Evolutionary conservation across 2,888 invertebrate species (phyloP).

Genomic region (Apamea sordens): DNA sequence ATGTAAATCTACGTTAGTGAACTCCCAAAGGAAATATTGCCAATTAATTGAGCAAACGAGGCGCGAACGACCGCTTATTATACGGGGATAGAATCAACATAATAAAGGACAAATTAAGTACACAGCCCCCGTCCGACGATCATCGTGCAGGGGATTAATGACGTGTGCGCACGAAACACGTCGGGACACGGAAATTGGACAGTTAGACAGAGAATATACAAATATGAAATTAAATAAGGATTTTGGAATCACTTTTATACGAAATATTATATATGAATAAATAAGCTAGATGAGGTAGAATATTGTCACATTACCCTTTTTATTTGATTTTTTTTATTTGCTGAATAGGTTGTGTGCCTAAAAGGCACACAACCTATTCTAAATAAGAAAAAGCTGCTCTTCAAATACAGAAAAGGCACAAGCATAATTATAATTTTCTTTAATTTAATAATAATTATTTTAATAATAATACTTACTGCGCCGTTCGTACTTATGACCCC

Average conservation of each 20-base stretch:
- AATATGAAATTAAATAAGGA: too few relatives aligned
- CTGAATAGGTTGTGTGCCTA: background rate
- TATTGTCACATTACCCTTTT: background rate
- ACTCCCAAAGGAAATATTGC: slow-evolving; percentile 79
- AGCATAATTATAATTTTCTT: background rate
- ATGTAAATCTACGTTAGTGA: slow-evolving; percentile 66
- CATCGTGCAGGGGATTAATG: slow-evolving; percentile 75
- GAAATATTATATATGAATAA: too few relatives aligned
- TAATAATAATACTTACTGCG: too few relatives aligned
- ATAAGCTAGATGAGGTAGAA: too few relatives aligned
- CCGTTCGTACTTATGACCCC: background rate
- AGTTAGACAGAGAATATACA: too few relatives aligned
- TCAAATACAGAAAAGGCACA: background rate
- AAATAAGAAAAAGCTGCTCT: background rate
- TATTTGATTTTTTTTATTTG: background rate
- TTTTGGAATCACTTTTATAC: too few relatives aligned
- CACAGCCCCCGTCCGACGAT: slow-evolving; percentile 72
- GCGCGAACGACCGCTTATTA: slow-evolving; percentile 75
- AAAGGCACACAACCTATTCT: too few relatives aligned
- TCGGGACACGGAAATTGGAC: slow-evolving; percentile 46
- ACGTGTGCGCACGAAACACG: slow-evolving; percentile 70
- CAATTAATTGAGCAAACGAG: slow-evolving; percentile 83
- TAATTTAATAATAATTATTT: too few relatives aligned
- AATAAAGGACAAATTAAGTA: slow-evolving; percentile 83
- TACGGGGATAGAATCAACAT: slow-evolving; percentile 71